phyloP scores from a whole-genome alignment of 1,140 invertebrate genomes.

The Hypsibius dujardini region DNA sequence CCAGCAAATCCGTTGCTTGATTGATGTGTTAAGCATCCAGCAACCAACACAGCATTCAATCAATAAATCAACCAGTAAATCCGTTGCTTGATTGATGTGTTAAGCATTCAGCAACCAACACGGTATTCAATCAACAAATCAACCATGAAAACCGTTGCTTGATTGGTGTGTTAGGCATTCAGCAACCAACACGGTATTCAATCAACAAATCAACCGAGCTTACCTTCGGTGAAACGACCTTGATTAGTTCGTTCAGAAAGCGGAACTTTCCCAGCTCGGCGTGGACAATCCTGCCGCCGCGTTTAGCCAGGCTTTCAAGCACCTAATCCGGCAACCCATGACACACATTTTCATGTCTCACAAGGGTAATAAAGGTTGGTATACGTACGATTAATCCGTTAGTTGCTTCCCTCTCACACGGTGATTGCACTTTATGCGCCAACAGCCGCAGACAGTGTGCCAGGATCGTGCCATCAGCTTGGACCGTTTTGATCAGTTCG shows the following conservation, averaged over 20 bases:
- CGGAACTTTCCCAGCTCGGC: constrained; percentile 80
- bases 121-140: not conserved
- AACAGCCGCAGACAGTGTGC: constrained; percentile 44
- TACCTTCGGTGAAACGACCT: constrained; percentile 76
- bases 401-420: constrained; percentile 59
- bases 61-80: not conserved
- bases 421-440: constrained; percentile 61
- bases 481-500: not conserved
- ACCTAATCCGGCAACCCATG: constrained; percentile 36
- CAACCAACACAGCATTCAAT: no score
- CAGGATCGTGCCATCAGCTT: not conserved
- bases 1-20: no score
- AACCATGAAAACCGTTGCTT: no score
- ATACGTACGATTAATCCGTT: constrained; percentile 47
- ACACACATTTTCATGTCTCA: constrained; percentile 8
- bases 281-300: constrained; percentile 63
- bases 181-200: no score
- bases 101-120: not conserved
- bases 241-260: constrained; percentile 92
- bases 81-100: not conserved
- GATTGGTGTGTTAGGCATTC: no score
- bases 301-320: constrained; percentile 68
- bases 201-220: constrained; percentile 21
- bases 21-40: no score
- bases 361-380: not conserved